A percentile compares a stretch with the other conserved stretches of the same genome.
phyloP scores from a whole-genome alignment of 2,113 vertebrate species.

The Oxyruncus cristatus region DNA sequence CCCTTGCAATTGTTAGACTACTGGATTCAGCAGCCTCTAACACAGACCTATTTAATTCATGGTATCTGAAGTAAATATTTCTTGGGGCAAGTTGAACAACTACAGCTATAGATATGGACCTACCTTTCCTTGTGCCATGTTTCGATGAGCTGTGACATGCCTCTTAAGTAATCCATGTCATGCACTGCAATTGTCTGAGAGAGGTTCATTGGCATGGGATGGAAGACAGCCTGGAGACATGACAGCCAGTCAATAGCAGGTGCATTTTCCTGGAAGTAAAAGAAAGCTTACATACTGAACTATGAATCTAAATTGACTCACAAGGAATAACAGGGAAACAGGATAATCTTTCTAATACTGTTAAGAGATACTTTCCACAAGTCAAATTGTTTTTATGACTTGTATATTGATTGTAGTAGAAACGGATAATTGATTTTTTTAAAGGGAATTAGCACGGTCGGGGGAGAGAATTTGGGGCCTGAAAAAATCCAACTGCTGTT shows the following conservation, averaged over 20 bases:
- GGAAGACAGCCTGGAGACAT: slow-evolving; percentile 82
- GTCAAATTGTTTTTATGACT: neutral
- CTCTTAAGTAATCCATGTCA: slow-evolving; percentile 83
- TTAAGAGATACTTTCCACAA: neutral
- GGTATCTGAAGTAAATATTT: neutral
- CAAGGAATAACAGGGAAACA: neutral
- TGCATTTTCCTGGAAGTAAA: slow-evolving; percentile 76
- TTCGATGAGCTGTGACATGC: slow-evolving; percentile 80
- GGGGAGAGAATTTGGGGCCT: neutral
- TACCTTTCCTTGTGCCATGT: slow-evolving; percentile 55
- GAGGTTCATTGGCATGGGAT: slow-evolving; percentile 73
- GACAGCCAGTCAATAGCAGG: slow-evolving; percentile 88
- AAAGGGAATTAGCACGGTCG: neutral
- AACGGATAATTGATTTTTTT: neutral
- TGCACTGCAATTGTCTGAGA: slow-evolving; percentile 82
- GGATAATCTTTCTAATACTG: neutral
- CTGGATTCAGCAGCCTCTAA: neutral
- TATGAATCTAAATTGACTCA: neutral
- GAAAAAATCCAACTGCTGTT: neutral
- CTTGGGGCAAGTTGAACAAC: neutral
- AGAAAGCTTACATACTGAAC: neutral
- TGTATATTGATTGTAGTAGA: neutral
- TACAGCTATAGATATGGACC: neutral
- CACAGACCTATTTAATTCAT: neutral
- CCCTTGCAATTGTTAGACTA: neutral